Conservation (phyloP, 1,140 invertebrate species). For the Euwallacea fornicatus region DNA sequence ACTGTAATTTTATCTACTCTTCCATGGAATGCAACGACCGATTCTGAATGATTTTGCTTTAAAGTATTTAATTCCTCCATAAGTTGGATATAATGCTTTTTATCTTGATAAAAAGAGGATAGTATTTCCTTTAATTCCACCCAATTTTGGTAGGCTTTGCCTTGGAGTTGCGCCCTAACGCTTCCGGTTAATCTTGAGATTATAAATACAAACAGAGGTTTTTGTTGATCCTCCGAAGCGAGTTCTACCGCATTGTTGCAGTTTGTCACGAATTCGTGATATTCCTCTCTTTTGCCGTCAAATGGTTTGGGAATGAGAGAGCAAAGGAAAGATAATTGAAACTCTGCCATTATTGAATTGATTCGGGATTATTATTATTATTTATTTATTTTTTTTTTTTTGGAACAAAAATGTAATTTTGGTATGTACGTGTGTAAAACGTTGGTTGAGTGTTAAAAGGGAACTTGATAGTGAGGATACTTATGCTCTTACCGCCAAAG, state of each 20-base stretch:
- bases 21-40: conserved; percentile 17
- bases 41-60: conserved; percentile 26
- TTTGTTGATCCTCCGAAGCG: conserved; percentile 9
- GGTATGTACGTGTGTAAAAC: not conserved
- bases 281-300: conserved; percentile 24
- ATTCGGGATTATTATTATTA: not conserved
- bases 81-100: conserved; percentile 27
- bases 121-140: conserved; percentile 26
- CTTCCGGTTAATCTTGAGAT: conserved; percentile 29
- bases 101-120: conserved; percentile 20
- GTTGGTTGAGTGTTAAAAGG: not conserved
- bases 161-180: conserved; percentile 27
- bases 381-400: conserved; percentile 2
- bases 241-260: conserved; percentile 29
- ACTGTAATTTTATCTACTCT: conserved; percentile 14
- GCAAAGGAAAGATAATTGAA: conserved; percentile 13
- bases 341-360: conserved; percentile 6
- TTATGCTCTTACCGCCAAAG: not conserved
- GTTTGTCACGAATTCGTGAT: conserved; percentile 35
- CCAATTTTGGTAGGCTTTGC: conserved; percentile 23
- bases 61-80: conserved; percentile 32
- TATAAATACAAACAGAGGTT: conserved; percentile 24
- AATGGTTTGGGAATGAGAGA: conserved; percentile 30
- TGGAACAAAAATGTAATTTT: not conserved
- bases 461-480: not conserved